Evolutionary conservation across 2,888 invertebrate species (phyloP).

Genomic region (Pediacus dermestoides): DNA sequence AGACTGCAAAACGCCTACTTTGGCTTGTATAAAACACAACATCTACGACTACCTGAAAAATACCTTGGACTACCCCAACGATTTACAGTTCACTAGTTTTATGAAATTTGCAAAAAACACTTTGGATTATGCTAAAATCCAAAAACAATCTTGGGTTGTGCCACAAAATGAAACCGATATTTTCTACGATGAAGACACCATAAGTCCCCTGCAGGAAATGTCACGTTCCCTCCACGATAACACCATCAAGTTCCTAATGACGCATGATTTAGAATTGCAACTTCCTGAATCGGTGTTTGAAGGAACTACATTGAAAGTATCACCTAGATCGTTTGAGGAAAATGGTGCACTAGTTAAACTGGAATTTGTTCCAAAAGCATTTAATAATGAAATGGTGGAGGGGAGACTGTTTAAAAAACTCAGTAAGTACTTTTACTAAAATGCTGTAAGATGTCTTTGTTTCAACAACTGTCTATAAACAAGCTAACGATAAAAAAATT

Average conservation of each 20-base stretch:
- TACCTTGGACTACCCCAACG: constrained; percentile 54
- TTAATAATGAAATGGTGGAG: too few species aligned
- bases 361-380: constrained; percentile 60
- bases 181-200: constrained; percentile 47
- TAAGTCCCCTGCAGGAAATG: constrained; percentile 68
- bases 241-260: constrained; percentile 64
- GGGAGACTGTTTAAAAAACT: constrained; percentile 58
- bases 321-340: constrained; percentile 70
- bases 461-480: constrained; percentile 4
- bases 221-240: constrained; percentile 68
- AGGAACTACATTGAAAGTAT: constrained; percentile 68
- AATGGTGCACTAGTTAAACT: constrained; percentile 72
- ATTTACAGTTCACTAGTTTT: constrained; percentile 52
- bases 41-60: constrained; percentile 70
- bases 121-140: constrained; percentile 31
- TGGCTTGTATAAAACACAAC: constrained; percentile 74
- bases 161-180: constrained; percentile 13
- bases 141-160: constrained; percentile 10
- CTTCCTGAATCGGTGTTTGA: constrained; percentile 72
- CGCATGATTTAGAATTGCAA: constrained; percentile 70
- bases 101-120: constrained; percentile 50
- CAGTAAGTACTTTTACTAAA: constrained; percentile 59
- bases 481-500: too few species aligned
- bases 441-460: constrained; percentile 2
- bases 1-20: constrained; percentile 65